phyloP scores from a whole-genome alignment of 2,113 vertebrate species.

The Mionectes macconnelli region DNA sequence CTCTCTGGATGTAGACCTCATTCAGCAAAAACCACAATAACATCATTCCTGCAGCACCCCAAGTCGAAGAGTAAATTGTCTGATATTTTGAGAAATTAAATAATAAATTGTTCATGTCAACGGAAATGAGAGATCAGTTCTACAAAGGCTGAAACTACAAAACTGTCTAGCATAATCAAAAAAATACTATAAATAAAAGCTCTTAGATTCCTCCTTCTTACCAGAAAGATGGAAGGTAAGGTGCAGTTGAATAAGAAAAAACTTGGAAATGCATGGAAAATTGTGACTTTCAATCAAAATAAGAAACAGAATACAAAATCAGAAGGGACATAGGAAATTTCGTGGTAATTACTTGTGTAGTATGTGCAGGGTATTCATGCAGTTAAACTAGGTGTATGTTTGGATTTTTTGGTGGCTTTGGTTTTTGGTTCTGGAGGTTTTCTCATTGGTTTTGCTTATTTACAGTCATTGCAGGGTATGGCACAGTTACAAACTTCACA shows the following conservation, averaged over 20 bases:
- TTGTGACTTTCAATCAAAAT: background rate
- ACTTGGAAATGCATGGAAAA: background rate
- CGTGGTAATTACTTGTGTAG: background rate
- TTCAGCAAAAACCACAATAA: background rate
- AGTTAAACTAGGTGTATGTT: background rate
- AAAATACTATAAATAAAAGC: background rate
- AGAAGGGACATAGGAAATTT: background rate
- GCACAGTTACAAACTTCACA: background rate
- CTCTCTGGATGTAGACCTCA: background rate
- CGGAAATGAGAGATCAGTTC: background rate
- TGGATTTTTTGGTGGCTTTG: background rate
- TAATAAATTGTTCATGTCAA: background rate
- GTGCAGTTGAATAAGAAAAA: background rate
- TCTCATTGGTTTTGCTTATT: background rate
- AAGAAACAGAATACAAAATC: background rate
- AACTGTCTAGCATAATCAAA: background rate
- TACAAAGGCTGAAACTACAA: background rate
- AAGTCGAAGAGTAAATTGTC: background rate
- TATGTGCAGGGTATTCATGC: background rate
- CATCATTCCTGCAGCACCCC: background rate
- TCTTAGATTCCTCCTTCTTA: background rate
- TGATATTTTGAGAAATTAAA: background rate
- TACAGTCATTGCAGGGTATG: background rate
- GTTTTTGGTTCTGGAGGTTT: background rate
- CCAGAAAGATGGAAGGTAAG: background rate